Percentiles rank a stretch among this genome's conserved stretches.
Evolutionary conservation across 2,113 vertebrate species (phyloP).

Genomic region (Tyto alba): DNA sequence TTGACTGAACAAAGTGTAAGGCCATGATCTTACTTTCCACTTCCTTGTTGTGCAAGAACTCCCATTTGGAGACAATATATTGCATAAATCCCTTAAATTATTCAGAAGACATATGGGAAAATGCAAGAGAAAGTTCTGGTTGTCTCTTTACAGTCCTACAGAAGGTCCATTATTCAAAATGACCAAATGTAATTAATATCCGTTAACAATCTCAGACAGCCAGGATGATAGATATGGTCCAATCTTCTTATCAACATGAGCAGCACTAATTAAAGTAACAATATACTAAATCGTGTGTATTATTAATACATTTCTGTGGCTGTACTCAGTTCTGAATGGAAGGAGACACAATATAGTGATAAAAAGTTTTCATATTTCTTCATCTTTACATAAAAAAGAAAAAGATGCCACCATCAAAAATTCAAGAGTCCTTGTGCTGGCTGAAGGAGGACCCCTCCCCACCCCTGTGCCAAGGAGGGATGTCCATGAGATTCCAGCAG

Average conservation of each 20-base stretch:
- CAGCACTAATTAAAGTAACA: neutral
- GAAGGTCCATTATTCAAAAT: neutral
- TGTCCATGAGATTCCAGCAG: neutral
- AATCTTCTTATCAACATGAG: neutral
- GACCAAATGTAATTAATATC: neutral
- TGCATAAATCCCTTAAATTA: neutral
- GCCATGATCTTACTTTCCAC: neutral
- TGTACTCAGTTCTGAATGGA: neutral
- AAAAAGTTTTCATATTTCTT: neutral
- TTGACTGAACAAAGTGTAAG: neutral
- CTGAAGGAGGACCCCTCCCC: neutral
- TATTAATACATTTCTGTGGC: neutral
- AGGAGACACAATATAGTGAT: neutral
- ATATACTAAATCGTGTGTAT: neutral
- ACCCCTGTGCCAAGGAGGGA: rapidly evolving
- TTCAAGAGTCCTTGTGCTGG: neutral
- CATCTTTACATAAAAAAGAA: neutral
- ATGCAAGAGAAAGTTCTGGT: neutral
- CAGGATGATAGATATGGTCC: neutral
- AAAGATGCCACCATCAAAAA: neutral
- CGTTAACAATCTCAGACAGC: neutral
- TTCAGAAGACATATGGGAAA: neutral
- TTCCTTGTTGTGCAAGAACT: neutral
- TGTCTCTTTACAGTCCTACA: neutral
- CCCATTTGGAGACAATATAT: neutral